Conservation (phyloP, 2,113 vertebrate genomes). For the Semicossyphus pulcher region DNA sequence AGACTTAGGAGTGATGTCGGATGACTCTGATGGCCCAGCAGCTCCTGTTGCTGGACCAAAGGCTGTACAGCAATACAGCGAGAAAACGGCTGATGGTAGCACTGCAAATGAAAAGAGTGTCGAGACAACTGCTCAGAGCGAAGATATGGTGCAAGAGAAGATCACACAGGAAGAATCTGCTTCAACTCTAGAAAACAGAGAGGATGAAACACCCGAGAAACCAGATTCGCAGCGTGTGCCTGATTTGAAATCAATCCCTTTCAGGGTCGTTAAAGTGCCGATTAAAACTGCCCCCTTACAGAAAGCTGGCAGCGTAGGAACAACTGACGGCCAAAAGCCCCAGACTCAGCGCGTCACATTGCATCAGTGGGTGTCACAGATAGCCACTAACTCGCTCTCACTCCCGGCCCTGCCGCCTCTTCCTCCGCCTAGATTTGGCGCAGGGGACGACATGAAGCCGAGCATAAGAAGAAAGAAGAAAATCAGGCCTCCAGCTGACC, state of each 20-base stretch:
- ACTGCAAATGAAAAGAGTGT: conserved; percentile 37
- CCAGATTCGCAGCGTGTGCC: conserved; percentile 10
- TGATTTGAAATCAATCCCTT: conserved; percentile 64
- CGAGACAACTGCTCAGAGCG: not conserved
- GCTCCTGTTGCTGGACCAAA: not conserved
- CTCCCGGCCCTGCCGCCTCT: conserved; percentile 76
- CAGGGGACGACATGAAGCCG: conserved; percentile 38
- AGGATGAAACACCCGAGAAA: conserved; percentile 26
- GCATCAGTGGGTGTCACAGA: conserved; percentile 81
- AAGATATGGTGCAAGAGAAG: conserved; percentile 18
- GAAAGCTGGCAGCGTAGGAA: not conserved
- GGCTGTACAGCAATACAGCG: not conserved
- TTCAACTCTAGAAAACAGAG: not conserved
- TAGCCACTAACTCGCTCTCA: conserved; percentile 72
- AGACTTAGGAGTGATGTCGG: conserved; percentile 61
- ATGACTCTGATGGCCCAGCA: conserved; percentile 37
- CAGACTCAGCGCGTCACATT: conserved; percentile 72
- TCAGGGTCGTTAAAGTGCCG: conserved; percentile 56
- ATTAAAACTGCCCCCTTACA: conserved; percentile 32
- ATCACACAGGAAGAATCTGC: not conserved
- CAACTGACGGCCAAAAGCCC: conserved; percentile 63
- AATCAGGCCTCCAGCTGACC: conserved; percentile 56
- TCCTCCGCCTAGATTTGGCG: conserved; percentile 43
- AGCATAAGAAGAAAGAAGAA: conserved; percentile 69
- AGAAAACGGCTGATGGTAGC: not conserved